These are phyloP conservation scores for Rhyacophila brunnea DNA, from an alignment of 1,140 invertebrate species.

Conservation along the genomic window DNA sequence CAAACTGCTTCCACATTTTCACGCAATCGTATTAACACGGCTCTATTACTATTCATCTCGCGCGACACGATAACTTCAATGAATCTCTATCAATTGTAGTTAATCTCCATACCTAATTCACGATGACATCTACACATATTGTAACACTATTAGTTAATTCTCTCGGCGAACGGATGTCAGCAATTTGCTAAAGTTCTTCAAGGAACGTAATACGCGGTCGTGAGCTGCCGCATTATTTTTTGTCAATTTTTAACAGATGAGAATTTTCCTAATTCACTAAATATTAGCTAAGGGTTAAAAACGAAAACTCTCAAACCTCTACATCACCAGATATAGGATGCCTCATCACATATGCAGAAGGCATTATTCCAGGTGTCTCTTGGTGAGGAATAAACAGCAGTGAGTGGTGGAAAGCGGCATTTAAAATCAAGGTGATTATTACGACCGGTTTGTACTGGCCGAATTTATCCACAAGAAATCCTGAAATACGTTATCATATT, in stretches of 20 bases:
- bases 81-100: conserved; percentile 37
- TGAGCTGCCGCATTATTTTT: conserved; percentile 11
- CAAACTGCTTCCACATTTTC: conserved; percentile 13
- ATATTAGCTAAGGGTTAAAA: background rate
- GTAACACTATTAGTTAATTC: conserved; percentile 51
- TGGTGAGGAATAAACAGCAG: conserved; percentile 71
- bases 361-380: conserved; percentile 69
- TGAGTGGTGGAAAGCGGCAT: conserved; percentile 71
- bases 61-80: conserved; percentile 33
- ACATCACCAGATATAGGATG: conserved; percentile 66
- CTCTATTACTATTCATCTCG: conserved; percentile 32
- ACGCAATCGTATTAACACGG: conserved; percentile 17
- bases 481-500: conserved; percentile 54
- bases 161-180: conserved; percentile 49
- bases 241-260: conserved; percentile 1
- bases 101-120: conserved; percentile 39
- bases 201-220: conserved; percentile 39
- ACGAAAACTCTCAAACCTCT: conserved; percentile 53
- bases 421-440: conserved; percentile 68
- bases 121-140: conserved; percentile 42
- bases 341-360: conserved; percentile 68
- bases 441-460: conserved; percentile 79
- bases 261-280: background rate
- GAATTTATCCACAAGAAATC: conserved; percentile 77
- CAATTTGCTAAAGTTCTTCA: conserved; percentile 56